Evolutionary conservation across 2,888 invertebrate species (phyloP).

Genomic region (Carabus problematicus): DNA sequence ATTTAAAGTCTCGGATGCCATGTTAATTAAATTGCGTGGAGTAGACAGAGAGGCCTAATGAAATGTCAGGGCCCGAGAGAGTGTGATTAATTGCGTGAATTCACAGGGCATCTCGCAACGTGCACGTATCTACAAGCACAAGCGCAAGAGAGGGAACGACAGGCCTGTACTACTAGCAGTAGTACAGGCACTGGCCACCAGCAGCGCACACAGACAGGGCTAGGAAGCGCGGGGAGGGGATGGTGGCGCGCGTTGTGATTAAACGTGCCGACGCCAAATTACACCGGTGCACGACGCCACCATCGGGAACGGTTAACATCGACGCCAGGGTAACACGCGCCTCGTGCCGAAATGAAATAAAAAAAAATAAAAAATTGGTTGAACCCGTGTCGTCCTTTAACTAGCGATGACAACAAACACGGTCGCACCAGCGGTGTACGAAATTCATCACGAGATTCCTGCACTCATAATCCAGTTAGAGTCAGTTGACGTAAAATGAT

Average conservation of each 20-base stretch:
- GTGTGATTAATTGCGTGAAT: slow-evolving; percentile 60
- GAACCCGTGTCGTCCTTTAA: too few relatives aligned
- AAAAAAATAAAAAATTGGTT: too few relatives aligned
- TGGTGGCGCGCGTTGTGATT: slow-evolving; percentile 45
- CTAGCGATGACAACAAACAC: too few relatives aligned
- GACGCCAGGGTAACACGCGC: slow-evolving; percentile 27
- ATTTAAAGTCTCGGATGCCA: slow-evolving; percentile 58
- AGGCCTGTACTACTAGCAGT: neutral
- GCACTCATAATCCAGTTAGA: too few relatives aligned
- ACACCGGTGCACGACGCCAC: slow-evolving; percentile 38
- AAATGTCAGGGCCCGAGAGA: slow-evolving; percentile 59
- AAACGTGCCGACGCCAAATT: slow-evolving; percentile 46
- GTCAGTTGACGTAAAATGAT: too few relatives aligned
- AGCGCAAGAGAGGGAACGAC: neutral
- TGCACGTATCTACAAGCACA: neutral
- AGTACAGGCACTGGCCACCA: neutral
- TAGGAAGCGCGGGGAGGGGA: slow-evolving; percentile 33
- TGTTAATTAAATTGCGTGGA: slow-evolving; percentile 61
- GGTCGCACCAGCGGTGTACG: too few relatives aligned
- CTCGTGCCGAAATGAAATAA: neutral
- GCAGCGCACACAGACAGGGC: neutral
- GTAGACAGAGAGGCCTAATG: slow-evolving; percentile 58
- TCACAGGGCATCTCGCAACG: slow-evolving; percentile 1
- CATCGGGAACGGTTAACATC: slow-evolving; percentile 34
- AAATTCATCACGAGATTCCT: too few relatives aligned